These are phyloP conservation scores for Corythornis leucogaster DNA, from an alignment of 2,797 vertebrate species.

Conservation along the genomic window DNA sequence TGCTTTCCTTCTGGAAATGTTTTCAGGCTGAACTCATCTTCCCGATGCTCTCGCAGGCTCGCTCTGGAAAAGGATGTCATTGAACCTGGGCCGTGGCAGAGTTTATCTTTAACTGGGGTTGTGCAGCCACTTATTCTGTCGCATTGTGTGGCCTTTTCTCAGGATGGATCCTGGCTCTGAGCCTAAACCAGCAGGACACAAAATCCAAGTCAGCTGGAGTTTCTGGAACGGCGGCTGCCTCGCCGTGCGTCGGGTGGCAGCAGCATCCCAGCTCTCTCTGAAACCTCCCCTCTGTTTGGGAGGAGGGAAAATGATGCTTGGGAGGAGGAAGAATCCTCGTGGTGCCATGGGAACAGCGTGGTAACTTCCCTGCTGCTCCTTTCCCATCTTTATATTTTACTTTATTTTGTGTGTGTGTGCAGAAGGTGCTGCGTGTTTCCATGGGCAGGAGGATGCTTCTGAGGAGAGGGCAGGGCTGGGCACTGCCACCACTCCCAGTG, in stretches of 20 bases:
- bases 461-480: background rate
- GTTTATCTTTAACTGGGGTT: background rate
- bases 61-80: background rate
- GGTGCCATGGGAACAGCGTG: fast-evolving
- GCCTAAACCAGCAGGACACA: background rate
- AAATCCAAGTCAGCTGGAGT: background rate
- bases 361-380: background rate
- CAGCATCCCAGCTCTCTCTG: background rate
- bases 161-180: background rate
- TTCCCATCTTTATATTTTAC: background rate
- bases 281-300: background rate
- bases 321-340: background rate
- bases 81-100: fast-evolving
- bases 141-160: background rate
- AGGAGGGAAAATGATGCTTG: background rate
- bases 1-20: background rate
- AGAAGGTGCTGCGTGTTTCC: fast-evolving
- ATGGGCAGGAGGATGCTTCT: fast-evolving
- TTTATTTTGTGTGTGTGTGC: background rate
- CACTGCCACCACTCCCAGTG: fast-evolving
- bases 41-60: fast-evolving
- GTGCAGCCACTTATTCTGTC: background rate
- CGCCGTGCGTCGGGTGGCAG: fast-evolving
- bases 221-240: background rate
- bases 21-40: background rate